Percentiles rank a stretch among this genome's conserved stretches.
These are phyloP conservation scores for Paralichthys olivaceus DNA, from an alignment of 2,113 vertebrate species.

Conservation along the genomic window DNA sequence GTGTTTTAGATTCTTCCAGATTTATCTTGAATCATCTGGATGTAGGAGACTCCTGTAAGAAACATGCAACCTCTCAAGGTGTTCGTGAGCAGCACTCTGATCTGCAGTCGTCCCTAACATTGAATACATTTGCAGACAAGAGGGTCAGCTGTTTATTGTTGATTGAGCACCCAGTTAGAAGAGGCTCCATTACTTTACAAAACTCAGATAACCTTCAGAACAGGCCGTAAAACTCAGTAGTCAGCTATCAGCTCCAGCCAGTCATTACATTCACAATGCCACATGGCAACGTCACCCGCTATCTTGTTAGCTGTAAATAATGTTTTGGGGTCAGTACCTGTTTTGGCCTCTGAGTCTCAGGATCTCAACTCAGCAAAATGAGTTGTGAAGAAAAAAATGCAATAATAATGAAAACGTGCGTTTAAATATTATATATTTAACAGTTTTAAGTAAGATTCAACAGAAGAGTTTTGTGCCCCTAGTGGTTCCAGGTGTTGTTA, in stretches of 20 bases:
- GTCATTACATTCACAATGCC: constrained; percentile 11
- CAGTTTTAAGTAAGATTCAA: too few relatives aligned
- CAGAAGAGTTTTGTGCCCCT: too few relatives aligned
- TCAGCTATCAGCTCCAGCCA: constrained; percentile 12
- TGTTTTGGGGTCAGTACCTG: background rate
- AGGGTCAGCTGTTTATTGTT: background rate
- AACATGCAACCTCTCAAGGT: background rate
- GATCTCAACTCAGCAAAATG: background rate
- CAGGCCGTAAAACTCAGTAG: background rate
- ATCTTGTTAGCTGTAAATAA: background rate
- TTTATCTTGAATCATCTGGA: background rate
- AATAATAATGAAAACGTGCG: background rate
- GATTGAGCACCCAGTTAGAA: background rate
- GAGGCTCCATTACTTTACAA: background rate
- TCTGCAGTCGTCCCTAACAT: background rate
- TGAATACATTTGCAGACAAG: background rate
- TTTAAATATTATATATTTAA: background rate
- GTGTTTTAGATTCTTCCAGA: background rate
- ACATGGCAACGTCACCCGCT: constrained; percentile 16
- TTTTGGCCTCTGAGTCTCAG: background rate
- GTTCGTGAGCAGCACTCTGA: background rate
- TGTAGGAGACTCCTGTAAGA: background rate
- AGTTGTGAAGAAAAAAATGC: background rate
- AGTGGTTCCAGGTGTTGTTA: too few relatives aligned
- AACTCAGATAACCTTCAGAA: constrained; percentile 30